A percentile compares a stretch with the other conserved stretches of the same genome.
These are phyloP conservation scores for Coptotermes formosanus DNA, from an alignment of 1,140 invertebrate genomes.

Conservation along the genomic window DNA sequence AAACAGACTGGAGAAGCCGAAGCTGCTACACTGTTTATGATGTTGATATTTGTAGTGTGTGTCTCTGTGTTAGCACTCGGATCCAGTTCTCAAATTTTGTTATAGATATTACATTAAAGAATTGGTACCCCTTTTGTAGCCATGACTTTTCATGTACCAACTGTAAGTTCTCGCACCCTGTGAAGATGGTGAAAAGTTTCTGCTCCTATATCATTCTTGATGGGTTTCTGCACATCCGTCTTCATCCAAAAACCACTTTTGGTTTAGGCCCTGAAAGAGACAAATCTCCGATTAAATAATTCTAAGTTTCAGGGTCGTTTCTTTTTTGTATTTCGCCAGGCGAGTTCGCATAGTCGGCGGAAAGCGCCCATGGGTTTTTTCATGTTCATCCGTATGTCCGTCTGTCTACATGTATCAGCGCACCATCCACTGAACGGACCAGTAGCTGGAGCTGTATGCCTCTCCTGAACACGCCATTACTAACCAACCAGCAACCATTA, in stretches of 20 bases:
- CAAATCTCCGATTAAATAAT: not conserved
- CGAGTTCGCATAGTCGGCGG: too few species aligned
- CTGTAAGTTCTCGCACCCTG: not conserved
- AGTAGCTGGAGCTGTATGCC: too few species aligned
- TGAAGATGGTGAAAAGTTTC: not conserved
- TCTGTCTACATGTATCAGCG: too few species aligned
- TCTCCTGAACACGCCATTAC: too few species aligned
- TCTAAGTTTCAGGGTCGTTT: too few species aligned
- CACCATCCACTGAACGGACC: too few species aligned
- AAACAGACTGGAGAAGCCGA: not conserved
- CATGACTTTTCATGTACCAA: not conserved
- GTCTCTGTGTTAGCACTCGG: not conserved
- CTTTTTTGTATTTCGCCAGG: too few species aligned
- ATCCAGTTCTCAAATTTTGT: not conserved
- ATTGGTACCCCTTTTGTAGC: too few species aligned
- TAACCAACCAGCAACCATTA: too few species aligned
- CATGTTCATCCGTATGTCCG: too few species aligned
- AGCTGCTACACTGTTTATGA: not conserved
- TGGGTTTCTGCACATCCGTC: not conserved
- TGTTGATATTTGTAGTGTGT: not conserved
- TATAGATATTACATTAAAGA: not conserved
- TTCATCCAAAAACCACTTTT: not conserved
- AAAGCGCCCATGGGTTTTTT: too few species aligned
- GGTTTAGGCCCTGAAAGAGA: not conserved
- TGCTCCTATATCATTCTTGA: not conserved